phyloP scores from a whole-genome alignment of 2,113 vertebrate species.

The Choloepus hoffmanni region DNA sequence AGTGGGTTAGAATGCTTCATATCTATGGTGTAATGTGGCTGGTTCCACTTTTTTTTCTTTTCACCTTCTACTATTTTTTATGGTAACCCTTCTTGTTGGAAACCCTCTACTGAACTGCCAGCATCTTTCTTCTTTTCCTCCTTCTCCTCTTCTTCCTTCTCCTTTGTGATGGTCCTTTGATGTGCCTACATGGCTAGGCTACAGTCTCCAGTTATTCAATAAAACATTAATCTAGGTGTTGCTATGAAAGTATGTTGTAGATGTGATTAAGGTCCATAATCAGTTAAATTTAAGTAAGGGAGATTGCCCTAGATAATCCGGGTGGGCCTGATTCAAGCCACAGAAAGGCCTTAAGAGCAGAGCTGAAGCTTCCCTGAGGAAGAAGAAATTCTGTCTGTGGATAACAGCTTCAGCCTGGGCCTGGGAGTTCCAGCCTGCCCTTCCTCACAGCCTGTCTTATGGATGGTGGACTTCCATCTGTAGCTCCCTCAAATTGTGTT shows the following conservation, averaged over 20 bases:
- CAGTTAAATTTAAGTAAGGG: neutral
- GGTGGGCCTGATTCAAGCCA: neutral
- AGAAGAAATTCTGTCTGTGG: neutral
- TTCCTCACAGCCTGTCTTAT: neutral
- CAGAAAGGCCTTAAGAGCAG: neutral
- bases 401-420: neutral
- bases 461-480: neutral
- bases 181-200: neutral
- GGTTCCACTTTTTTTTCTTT: neutral
- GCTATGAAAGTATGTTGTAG: neutral
- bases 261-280: constrained; percentile 6
- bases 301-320: constrained; percentile 18
- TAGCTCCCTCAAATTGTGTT: neutral
- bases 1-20: neutral
- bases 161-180: neutral
- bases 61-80: neutral
- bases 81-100: neutral
- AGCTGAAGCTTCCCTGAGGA: neutral
- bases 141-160: neutral
- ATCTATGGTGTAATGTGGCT: neutral
- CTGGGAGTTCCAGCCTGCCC: neutral
- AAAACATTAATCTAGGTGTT: too few species aligned
- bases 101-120: neutral
- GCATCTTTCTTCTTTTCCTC: neutral
- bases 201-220: neutral